Evolutionary conservation across 2,113 vertebrate species (phyloP).

Genomic region (Ictalurus punctatus): DNA sequence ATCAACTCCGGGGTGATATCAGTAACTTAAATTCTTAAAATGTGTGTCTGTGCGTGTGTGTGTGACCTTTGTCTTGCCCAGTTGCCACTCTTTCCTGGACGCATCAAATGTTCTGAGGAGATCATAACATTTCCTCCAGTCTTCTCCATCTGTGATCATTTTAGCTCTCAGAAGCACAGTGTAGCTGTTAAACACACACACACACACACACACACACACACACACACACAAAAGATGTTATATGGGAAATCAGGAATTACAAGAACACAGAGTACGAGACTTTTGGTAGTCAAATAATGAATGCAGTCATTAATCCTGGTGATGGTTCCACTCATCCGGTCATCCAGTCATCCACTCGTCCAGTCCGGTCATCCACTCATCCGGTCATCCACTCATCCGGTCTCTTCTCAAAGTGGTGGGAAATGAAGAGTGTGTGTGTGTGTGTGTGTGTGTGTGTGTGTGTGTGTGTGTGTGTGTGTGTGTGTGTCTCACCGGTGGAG

Average conservation of each 20-base stretch:
- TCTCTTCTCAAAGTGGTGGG: too few species aligned
- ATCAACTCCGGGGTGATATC: too few species aligned
- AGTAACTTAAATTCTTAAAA: background rate
- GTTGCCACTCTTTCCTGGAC: slow-evolving; percentile 79
- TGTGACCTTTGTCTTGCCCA: slow-evolving; percentile 88
- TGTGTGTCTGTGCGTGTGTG: slow-evolving; percentile 2
- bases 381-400: too few species aligned
- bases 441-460: background rate
- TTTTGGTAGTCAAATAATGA: too few species aligned
- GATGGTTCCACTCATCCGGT: too few species aligned
- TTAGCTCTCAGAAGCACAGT: slow-evolving; percentile 77
- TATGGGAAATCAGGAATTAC: too few species aligned
- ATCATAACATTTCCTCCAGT: slow-evolving; percentile 70
- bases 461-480: background rate
- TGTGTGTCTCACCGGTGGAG: slow-evolving; percentile 73
- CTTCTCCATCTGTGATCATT: slow-evolving; percentile 58
- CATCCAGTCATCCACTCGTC: too few species aligned
- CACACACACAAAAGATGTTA: too few species aligned
- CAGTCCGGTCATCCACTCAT: too few species aligned
- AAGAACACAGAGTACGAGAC: too few species aligned
- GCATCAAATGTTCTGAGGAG: slow-evolving; percentile 76
- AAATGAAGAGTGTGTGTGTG: too few species aligned
- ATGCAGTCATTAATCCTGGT: too few species aligned
- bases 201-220: slow-evolving; percentile 21
- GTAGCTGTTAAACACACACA: slow-evolving; percentile 73